A percentile compares a stretch with the other conserved stretches of the same genome.
phyloP scores from a whole-genome alignment of 2,888 invertebrate species.

The Lithophane semibrunnea region DNA sequence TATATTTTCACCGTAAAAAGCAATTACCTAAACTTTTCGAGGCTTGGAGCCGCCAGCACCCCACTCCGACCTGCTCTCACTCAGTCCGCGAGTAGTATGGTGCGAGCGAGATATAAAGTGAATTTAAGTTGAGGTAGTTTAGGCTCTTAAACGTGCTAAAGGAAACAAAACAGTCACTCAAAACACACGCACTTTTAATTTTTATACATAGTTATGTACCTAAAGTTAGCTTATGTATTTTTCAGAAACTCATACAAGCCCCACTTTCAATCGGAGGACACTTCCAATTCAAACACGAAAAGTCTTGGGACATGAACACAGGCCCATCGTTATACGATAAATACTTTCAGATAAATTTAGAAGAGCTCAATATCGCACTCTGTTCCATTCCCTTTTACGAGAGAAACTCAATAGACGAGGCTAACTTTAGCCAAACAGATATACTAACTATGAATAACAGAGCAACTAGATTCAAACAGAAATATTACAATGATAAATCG shows the following conservation, averaged over 20 bases:
- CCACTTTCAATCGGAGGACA: constrained; percentile 85
- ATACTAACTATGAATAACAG: constrained; percentile 83
- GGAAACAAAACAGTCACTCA: background rate
- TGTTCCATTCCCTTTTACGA: constrained; percentile 85
- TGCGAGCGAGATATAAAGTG: too few relatives aligned
- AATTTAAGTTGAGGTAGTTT: too few relatives aligned
- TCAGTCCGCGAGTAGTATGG: too few relatives aligned
- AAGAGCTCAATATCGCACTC: constrained; percentile 80
- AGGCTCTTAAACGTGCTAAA: too few relatives aligned
- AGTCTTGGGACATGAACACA: constrained; percentile 84
- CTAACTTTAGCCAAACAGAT: constrained; percentile 81
- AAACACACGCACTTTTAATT: background rate
- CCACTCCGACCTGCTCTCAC: too few relatives aligned
- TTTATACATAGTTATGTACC: too few relatives aligned
- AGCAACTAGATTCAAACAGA: constrained; percentile 83
- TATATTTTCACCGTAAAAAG: too few relatives aligned
- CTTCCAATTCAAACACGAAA: constrained; percentile 89
- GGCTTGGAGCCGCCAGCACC: too few relatives aligned
- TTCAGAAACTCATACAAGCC: constrained; percentile 85
- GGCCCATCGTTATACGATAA: constrained; percentile 84
- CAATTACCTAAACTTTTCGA: too few relatives aligned
- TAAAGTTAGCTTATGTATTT: constrained; percentile 37
- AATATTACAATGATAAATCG: constrained; percentile 83
- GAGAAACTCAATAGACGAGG: constrained; percentile 80
- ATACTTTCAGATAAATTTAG: constrained; percentile 86